A percentile compares a stretch with the other conserved stretches of the same genome.
phyloP scores from a whole-genome alignment of 1,140 invertebrate species.

The Pogonognathellus flavescens region DNA sequence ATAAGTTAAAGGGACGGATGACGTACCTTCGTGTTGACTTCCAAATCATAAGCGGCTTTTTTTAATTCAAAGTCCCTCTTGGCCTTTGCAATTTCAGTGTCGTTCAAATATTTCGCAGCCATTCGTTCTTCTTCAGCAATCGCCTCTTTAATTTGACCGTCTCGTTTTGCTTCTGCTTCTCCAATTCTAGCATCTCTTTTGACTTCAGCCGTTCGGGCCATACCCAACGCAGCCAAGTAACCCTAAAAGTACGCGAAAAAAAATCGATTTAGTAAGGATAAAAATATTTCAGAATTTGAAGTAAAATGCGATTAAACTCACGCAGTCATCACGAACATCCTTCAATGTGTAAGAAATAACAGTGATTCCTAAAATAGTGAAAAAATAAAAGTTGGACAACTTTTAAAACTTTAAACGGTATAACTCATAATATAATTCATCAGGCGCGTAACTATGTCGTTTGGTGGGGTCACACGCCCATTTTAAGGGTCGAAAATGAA shows the following conservation, averaged over 20 bases:
- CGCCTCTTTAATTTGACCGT: constrained; percentile 91
- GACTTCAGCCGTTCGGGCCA: constrained; percentile 96
- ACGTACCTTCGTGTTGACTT: constrained; percentile 92
- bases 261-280: not conserved
- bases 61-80: constrained; percentile 97
- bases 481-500: too few relatives aligned
- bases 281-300: too few relatives aligned
- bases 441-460: too few relatives aligned
- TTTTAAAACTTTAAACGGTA: too few relatives aligned
- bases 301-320: not conserved
- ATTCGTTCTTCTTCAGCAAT: constrained; percentile 96
- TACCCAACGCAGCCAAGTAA: constrained; percentile 93
- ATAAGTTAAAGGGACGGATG: too few relatives aligned
- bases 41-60: constrained; percentile 96
- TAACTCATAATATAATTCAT: too few relatives aligned
- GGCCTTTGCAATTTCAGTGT: constrained; percentile 95
- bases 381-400: too few relatives aligned
- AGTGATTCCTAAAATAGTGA: constrained; percentile 79
- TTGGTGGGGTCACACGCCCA: too few relatives aligned
- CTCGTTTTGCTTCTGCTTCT: constrained; percentile 91
- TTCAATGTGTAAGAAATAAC: constrained; percentile 98
- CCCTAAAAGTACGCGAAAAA: constrained; percentile 75
- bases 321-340: constrained; percentile 91
- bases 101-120: constrained; percentile 82
- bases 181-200: constrained; percentile 96